phyloP scores from a whole-genome alignment of 1,140 invertebrate species.

The Papilio machaon region DNA sequence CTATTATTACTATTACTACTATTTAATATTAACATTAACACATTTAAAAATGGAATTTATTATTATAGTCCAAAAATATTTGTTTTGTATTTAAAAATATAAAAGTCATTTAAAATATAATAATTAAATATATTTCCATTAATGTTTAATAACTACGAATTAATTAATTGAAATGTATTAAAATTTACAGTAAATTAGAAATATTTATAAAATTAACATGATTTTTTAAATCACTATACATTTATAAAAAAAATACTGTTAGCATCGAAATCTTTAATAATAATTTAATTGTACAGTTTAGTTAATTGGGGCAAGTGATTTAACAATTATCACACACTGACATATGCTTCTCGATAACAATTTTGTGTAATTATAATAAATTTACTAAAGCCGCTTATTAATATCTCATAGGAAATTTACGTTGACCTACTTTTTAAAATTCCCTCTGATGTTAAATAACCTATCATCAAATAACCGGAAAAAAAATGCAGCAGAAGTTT shows the following conservation, averaged over 20 bases:
- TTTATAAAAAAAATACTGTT: neutral
- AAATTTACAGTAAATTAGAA: neutral
- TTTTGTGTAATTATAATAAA: neutral
- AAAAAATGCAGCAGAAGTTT: no score
- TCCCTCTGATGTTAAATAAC: slow-evolving; percentile 32
- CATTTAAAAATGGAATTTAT: no score
- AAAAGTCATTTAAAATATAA: neutral
- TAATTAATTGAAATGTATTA: neutral
- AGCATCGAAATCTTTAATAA: neutral
- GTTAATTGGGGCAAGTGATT: slow-evolving; percentile 48
- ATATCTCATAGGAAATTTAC: neutral
- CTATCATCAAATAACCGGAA: slow-evolving; percentile 46
- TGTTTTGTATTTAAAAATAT: neutral
- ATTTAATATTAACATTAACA: no score
- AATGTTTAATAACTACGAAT: neutral
- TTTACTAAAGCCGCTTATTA: neutral
- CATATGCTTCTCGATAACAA: neutral
- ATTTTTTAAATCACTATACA: neutral
- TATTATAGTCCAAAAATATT: neutral
- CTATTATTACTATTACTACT: no score
- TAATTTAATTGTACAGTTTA: slow-evolving; percentile 25
- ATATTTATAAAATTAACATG: neutral
- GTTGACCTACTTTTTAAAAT: slow-evolving; percentile 37
- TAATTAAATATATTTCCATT: neutral
- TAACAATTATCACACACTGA: slow-evolving; percentile 45